phyloP scores from a whole-genome alignment of 2,888 invertebrate species.

The Apodemia hepburni region DNA sequence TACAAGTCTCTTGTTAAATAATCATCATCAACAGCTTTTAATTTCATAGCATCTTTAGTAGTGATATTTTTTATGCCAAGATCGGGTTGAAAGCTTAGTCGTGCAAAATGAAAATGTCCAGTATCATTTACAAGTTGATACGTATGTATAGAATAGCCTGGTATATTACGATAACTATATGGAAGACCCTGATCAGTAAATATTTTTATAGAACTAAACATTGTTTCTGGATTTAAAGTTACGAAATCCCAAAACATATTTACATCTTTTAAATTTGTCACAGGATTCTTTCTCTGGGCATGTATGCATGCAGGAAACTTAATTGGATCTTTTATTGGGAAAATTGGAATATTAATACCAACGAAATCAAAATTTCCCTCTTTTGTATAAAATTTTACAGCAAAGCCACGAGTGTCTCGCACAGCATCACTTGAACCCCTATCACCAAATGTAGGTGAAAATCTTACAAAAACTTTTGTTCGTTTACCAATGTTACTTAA shows the following conservation, averaged over 20 bases:
- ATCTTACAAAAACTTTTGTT: too few species aligned
- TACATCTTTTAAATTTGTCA: constrained; percentile 53
- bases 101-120: constrained; percentile 86
- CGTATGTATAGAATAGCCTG: constrained; percentile 93
- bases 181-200: constrained; percentile 93
- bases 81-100: constrained; percentile 93
- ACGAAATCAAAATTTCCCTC: constrained; percentile 42
- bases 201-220: constrained; percentile 85
- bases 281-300: constrained; percentile 77
- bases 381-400: constrained; percentile 80
- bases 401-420: constrained; percentile 93
- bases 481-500: too few species aligned
- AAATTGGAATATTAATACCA: constrained; percentile 93
- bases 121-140: constrained; percentile 90
- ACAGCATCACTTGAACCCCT: constrained; percentile 92
- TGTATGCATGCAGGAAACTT: constrained; percentile 83
- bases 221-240: constrained; percentile 80
- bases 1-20: constrained; percentile 91
- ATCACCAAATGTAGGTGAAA: constrained; percentile 48
- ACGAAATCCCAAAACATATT: constrained; percentile 74
- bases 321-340: constrained; percentile 92
- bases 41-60: constrained; percentile 82
- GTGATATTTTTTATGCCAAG: constrained; percentile 89
- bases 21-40: constrained; percentile 85
- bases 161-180: constrained; percentile 92